Evolutionary conservation across 2,797 vertebrate species (phyloP), one percentile per base, ranked within the genome.

Genomic region (Luscinia megarhynchos): DNA sequence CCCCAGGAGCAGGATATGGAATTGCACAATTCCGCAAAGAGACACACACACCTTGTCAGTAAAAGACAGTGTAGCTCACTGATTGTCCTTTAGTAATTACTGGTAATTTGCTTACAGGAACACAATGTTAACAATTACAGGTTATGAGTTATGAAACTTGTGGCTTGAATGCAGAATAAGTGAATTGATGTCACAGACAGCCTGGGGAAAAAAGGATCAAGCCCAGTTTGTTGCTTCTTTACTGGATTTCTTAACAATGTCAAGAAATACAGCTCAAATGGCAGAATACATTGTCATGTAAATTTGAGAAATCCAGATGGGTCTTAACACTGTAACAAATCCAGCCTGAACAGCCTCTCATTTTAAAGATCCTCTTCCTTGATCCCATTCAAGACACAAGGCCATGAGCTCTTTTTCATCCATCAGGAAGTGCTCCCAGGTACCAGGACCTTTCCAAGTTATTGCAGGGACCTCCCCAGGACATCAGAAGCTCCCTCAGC

Each of bases 11-110:
- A 22, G 40, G n/a, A 54, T 9, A 12, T 21, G 55, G n/a, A 70
- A 53, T 61, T 26, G 26, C 26, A 70, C 5, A 51, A 36, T 53
- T 53, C 23, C 12, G 40, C 29, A 40, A 38, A 22, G 6, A 32
- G 29, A 40, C 0, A 0, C 19, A 19, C 30, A 1, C 4, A 40
- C 12, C 12, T 27, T 15, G 12, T 6, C 43, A 29, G 8, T 17
- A 24, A 19, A 68, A 8, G 10, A 23, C 29, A 58, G 12, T 6
- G 12, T 15, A 50, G 24, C 20, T 23, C 30, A 34, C 5, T 41
- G 30, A 41, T 22, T 4, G 7, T 12, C 24, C 34, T 5, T 15
- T 29, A 12, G 19, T 29, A n/a, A 58, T 40, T 48, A n/a, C 2
- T 27, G 45, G 22, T 12, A 20, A 15, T 58, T 58, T 67, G 9